Conservation (phyloP, 1,140 invertebrate genomes). For the Bursaphelenchus mucronatus region DNA sequence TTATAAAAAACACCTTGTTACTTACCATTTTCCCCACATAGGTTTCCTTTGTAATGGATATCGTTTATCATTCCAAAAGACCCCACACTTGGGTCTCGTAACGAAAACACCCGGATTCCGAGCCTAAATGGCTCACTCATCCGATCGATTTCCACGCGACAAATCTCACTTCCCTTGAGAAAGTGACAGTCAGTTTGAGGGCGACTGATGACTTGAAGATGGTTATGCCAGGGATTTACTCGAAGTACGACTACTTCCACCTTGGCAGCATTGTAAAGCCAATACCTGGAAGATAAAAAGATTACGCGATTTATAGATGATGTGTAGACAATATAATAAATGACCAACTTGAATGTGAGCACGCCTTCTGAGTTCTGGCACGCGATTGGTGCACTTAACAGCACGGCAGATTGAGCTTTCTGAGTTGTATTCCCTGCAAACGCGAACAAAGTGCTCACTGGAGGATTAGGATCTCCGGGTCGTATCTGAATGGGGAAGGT, state of each 20-base stretch:
- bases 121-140: slow-evolving; percentile 41
- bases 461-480: slow-evolving; percentile 39
- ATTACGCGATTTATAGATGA: neutral
- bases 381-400: slow-evolving; percentile 44
- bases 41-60: slow-evolving; percentile 42
- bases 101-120: slow-evolving; percentile 37
- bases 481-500: slow-evolving; percentile 44
- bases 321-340: slow-evolving; percentile 14
- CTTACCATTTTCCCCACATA: slow-evolving; percentile 41
- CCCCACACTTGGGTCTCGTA: slow-evolving; percentile 40
- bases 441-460: slow-evolving; percentile 29
- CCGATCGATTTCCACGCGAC: slow-evolving; percentile 42
- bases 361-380: slow-evolving; percentile 42
- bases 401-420: slow-evolving; percentile 37
- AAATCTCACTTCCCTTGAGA: slow-evolving; percentile 35
- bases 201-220: slow-evolving; percentile 41
- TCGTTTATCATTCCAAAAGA: slow-evolving; percentile 41
- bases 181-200: slow-evolving; percentile 43
- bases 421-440: slow-evolving; percentile 45
- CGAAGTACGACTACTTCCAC: slow-evolving; percentile 42
- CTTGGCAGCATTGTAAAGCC: slow-evolving; percentile 46
- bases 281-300: slow-evolving; percentile 34
- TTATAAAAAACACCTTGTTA: no score
- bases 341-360: slow-evolving; percentile 39
- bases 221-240: slow-evolving; percentile 39